A percentile compares a stretch with the other conserved stretches of the same genome.
phyloP scores from a whole-genome alignment of 2,797 vertebrate genomes.

The Ceyx erithaca region DNA sequence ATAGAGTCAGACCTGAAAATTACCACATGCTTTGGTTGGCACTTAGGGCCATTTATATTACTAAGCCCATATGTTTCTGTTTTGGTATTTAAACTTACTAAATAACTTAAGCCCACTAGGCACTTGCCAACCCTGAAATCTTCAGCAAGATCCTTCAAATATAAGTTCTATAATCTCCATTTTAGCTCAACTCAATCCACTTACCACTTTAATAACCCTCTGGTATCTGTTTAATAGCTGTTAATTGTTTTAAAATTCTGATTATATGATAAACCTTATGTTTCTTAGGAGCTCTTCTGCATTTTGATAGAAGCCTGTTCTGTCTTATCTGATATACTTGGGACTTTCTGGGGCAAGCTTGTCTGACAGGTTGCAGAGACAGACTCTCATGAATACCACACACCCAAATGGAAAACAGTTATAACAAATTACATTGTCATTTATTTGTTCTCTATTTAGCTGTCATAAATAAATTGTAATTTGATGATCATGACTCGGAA shows the following conservation, averaged over 20 bases:
- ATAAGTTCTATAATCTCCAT: not conserved
- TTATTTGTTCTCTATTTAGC: not conserved
- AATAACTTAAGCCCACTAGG: not conserved
- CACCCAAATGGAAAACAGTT: not conserved
- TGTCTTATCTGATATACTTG: not conserved
- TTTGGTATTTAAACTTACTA: not conserved
- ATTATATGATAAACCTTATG: not conserved
- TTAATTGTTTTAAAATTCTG: not conserved
- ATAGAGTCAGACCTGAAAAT: not conserved
- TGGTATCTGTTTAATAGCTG: not conserved
- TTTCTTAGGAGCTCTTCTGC: not conserved
- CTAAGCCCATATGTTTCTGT: not conserved
- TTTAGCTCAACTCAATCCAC: not conserved
- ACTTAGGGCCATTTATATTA: not conserved
- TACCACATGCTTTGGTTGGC: not conserved
- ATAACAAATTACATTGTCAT: not conserved
- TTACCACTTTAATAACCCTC: not conserved
- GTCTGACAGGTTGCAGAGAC: not conserved
- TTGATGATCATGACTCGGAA: not conserved
- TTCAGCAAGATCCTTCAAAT: not conserved
- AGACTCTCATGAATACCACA: not conserved
- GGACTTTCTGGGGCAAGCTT: not conserved
- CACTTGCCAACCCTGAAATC: not conserved
- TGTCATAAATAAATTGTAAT: not conserved
- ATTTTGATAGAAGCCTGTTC: not conserved